Evolutionary conservation across 2,113 vertebrate species (phyloP).

Genomic region (Pyrgilauda ruficollis): DNA sequence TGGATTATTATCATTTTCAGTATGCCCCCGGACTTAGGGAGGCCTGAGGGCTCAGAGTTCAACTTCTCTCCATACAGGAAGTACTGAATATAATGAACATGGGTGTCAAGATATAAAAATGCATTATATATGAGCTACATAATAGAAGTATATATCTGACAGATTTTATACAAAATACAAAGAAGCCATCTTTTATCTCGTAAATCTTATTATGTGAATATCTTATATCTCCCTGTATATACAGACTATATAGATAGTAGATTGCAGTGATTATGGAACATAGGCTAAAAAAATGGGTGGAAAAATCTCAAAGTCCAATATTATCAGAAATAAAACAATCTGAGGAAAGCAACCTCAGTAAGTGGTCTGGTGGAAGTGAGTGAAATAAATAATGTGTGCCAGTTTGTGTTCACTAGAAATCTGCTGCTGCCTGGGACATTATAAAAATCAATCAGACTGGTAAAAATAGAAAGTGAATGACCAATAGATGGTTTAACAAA

Average conservation of each 20-base stretch:
- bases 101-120: background rate
- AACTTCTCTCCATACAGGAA: conserved; percentile 20
- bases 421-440: conserved; percentile 53
- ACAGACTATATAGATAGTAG: background rate
- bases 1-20: conserved; percentile 35
- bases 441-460: conserved; percentile 66
- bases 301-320: background rate
- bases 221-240: background rate
- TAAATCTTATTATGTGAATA: background rate
- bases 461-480: conserved; percentile 57
- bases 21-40: background rate
- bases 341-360: conserved; percentile 34
- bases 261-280: conserved; percentile 10
- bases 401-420: conserved; percentile 67
- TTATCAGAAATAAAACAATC: conserved; percentile 53
- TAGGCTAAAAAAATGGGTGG: background rate
- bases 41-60: conserved; percentile 43
- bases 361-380: conserved; percentile 41
- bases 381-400: conserved; percentile 39
- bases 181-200: background rate
- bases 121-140: background rate
- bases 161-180: background rate
- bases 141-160: background rate
- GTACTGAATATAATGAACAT: conserved; percentile 30
- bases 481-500: conserved; percentile 41